Evolutionary conservation across 2,888 invertebrate species (phyloP), one percentile per base, ranked within the genome.

Genomic region (Galeruca laticollis): DNA sequence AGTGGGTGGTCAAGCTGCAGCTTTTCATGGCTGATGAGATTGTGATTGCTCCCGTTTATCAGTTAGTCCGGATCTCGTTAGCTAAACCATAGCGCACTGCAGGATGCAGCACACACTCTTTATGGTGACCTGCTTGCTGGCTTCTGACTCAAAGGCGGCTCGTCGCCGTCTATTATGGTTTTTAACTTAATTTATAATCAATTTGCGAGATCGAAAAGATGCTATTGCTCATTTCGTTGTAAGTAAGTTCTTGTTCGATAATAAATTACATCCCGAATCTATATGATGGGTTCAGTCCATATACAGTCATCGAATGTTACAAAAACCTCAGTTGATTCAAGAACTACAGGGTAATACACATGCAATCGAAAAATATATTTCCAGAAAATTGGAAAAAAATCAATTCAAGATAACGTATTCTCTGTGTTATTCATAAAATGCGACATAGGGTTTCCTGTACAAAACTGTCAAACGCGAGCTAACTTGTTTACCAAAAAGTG

Each of bases 21-120:
- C 82, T 82, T 82, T n/a, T 82, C 82, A 82, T 82, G 81, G 81
- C 82, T 82, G 83, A 83, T 83, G 83, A 82, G 82, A 82, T 82
- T 81, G 83, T 82, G 83, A 83, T 83, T 83, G 82, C 81, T 79
- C 77, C 77, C 79, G 81, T 83, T 81, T 83, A 83, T 83, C 83
- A 82, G 80, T 79, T 78, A 78, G 80, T 77, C 79, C 76, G 80
- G 79, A 82, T 82, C 81, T 73, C 60, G 69, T 64, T 47, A 79
- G 79, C 75, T 75, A 75, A 66, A 74, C 75, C 76, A 76, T 78
- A 79, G 78, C 78, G 79, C 79, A 79, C 76, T 80, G 79, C 80
- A 78, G 80, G 76, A 57, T 68, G 64, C 71, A 71, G 67, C 68
- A 71, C 71, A 77, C 71, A 77, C 72, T 76, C 73, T 56, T 37